Evolutionary conservation across 2,888 invertebrate genomes (phyloP).

Genomic region (Mystacides longicornis): DNA sequence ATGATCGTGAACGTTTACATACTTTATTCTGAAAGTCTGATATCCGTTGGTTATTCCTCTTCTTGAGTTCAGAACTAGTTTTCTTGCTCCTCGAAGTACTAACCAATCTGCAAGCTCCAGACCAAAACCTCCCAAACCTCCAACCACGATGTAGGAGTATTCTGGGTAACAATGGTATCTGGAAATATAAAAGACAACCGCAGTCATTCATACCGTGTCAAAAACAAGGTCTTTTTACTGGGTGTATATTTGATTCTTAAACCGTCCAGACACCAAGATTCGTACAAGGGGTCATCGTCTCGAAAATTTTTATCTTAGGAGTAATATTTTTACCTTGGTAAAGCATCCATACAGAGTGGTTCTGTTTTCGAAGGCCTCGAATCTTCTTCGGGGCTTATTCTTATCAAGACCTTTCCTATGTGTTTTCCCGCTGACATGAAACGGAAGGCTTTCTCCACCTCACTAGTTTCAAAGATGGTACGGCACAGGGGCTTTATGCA

Average conservation of each 20-base stretch:
- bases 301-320: no score
- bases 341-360: conserved; percentile 33
- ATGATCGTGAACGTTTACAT: no score
- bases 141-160: conserved; percentile 56
- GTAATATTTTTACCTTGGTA: conserved; percentile 42
- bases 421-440: conserved; percentile 62
- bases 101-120: conserved; percentile 84
- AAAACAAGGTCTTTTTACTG: no score
- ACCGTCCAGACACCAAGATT: no score
- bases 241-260: no score
- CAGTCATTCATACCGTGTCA: no score
- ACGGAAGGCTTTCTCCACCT: conserved; percentile 57
- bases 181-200: conserved; percentile 13
- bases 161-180: conserved; percentile 48
- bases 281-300: no score
- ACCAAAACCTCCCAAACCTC: conserved; percentile 89
- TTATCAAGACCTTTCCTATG: conserved; percentile 61
- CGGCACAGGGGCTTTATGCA: conserved; percentile 58
- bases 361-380: conserved; percentile 33
- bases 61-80: conserved; percentile 73
- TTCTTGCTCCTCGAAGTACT: conserved; percentile 70
- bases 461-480: conserved; percentile 49
- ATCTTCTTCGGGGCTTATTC: conserved; percentile 46
- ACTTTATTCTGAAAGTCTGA: conserved; percentile 66
- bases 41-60: conserved; percentile 75